phyloP scores from a whole-genome alignment of 1,140 invertebrate genomes.

The Brachionus angularis region DNA sequence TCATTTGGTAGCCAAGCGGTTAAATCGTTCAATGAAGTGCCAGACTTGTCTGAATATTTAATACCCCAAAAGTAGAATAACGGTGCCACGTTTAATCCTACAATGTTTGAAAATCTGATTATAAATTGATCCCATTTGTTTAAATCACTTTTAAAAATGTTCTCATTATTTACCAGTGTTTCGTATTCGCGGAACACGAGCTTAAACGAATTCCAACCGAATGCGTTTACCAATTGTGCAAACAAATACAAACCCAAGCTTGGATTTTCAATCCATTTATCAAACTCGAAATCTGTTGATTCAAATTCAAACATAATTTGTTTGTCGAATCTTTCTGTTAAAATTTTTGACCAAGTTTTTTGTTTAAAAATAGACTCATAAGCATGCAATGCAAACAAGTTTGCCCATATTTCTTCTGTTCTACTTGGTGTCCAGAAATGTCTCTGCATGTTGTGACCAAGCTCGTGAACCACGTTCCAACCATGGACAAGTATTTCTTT shows the following conservation, averaged over 20 bases:
- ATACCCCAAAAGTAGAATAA: conserved; percentile 34
- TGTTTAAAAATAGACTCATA: conserved; percentile 45
- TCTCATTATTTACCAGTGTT: background rate
- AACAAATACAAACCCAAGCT: conserved; percentile 7
- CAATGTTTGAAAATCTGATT: conserved; percentile 22
- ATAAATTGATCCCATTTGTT: conserved; percentile 43
- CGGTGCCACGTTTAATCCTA: conserved; percentile 20
- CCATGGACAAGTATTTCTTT: conserved; percentile 17
- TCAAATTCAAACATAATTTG: background rate
- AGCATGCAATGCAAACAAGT: conserved; percentile 48
- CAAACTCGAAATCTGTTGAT: background rate
- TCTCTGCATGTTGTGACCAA: conserved; percentile 48
- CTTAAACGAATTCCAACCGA: conserved; percentile 25
- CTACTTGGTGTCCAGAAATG: conserved; percentile 45
- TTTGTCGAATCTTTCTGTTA: conserved; percentile 33
- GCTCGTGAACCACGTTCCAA: conserved; percentile 47
- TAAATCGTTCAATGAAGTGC: background rate
- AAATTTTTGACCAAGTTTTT: conserved; percentile 46
- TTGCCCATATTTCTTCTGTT: conserved; percentile 47
- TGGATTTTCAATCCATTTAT: conserved; percentile 8
- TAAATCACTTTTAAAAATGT: background rate
- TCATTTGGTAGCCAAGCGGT: conserved; percentile 26
- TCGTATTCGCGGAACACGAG: conserved; percentile 30
- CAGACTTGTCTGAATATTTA: background rate
- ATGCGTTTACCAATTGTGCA: conserved; percentile 11